Base-by-base conservation (phyloP, 1,140 invertebrate species). In the Thalassaphorura encarpata region DNA sequence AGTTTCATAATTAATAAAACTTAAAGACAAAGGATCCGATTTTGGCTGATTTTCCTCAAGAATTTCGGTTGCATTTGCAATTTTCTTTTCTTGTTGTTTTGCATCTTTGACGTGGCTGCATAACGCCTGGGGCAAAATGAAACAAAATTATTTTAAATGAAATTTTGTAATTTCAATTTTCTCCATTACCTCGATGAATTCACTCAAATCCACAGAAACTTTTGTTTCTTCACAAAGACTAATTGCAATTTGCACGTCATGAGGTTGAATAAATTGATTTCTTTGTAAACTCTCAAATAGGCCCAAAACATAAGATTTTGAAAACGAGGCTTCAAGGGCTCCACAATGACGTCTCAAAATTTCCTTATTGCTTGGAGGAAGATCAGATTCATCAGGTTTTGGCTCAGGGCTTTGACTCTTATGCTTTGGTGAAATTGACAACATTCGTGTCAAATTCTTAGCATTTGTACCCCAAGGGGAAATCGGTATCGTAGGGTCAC, bases 181-280 rank as follows among this genome's bases (percentile, higher is more conserved):
- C 41, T 6, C 6, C 19, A 40, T 66, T 66, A 76, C 73, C 66
- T 75, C 71, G 3, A 83, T 68, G 68, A 83, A 86, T 59, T 82
- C 73, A 1, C 83, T 84, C 23, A 87, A 83, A 66, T 86, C 81
- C 54, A 85, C 80, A 67, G 86, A 82, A 29, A 83, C 71, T 1
- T 81, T 69, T 19, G 76, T 72, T 71, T 86, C 82, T 58, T 83
- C 78, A 67, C 84, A 87, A 60, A 85, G 79, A 66, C 83, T 79
- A 31, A 87, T 80, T n/a, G 83, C 83, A 19, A 79, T 75, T 58
- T 85, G 78, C 64, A 87, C 78, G 67, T 87, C 84, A 39, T 75
- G 70, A 19, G 71, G 72, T 60, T 80, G 77, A 4, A 87, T 68
- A 26, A 73, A 71, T 6, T 77, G 71, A 50, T 78, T 78, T 13